A percentile compares a stretch with the other conserved stretches of the same genome.
phyloP scores from a whole-genome alignment of 2,113 vertebrate species.

The Rhinolophus sinicus region DNA sequence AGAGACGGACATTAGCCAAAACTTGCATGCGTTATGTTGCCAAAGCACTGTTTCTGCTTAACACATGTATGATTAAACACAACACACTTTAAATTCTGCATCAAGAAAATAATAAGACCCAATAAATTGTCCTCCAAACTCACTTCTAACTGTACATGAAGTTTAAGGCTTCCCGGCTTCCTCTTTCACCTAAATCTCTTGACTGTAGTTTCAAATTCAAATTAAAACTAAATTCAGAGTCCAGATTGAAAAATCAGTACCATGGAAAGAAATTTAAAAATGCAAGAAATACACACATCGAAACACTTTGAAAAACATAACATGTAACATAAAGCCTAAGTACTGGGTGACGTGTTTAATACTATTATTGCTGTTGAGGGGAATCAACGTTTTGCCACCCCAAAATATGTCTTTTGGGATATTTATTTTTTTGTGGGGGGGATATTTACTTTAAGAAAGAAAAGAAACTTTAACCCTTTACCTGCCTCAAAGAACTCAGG shows the following conservation, averaged over 20 bases:
- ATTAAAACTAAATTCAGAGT: conserved; percentile 19
- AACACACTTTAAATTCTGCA: background rate
- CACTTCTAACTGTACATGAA: background rate
- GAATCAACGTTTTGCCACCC: background rate
- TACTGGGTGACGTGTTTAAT: background rate
- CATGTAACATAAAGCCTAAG: background rate
- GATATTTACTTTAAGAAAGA: background rate
- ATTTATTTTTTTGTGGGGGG: too few species aligned
- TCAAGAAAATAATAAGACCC: background rate
- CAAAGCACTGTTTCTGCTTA: background rate
- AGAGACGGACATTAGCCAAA: background rate
- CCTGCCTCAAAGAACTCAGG: background rate
- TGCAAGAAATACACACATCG: background rate
- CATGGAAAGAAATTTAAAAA: conserved; percentile 1
- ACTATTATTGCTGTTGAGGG: background rate
- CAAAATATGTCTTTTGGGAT: background rate
- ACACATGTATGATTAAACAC: background rate
- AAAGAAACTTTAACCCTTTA: background rate
- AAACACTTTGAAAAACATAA: background rate
- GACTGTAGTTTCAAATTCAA: conserved; percentile 14
- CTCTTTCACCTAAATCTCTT: conserved; percentile 21
- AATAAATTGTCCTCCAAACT: background rate
- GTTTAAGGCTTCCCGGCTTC: background rate
- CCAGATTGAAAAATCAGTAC: background rate
- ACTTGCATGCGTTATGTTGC: background rate